Evolutionary conservation across 2,888 invertebrate genomes (phyloP), one percentile per base, ranked within the genome.

Genomic region (Hesperia comma): DNA sequence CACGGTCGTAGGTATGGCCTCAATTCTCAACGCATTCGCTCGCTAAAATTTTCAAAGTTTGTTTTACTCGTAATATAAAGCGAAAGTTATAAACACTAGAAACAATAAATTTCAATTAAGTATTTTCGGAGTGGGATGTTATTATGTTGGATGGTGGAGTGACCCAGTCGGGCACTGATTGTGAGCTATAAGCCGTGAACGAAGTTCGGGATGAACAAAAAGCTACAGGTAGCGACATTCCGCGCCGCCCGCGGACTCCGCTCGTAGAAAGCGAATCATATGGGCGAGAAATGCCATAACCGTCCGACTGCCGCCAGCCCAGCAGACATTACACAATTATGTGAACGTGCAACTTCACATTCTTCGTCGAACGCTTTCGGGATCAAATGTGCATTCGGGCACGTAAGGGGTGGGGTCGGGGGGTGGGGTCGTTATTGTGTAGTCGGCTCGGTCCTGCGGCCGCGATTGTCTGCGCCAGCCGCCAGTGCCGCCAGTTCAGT

Each of bases 331-430:
- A 70, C 72, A 68, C 70, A 73, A 72, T 71, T 76, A 74, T 72
- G 75, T 73, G 71, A 83, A 83, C 69, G 73, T 72, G 70, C 82
- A 79, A 76, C 80, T 81, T 72, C 75, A 76, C 85, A 84, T 88
- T 87, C 84, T 85, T 84, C 79, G 73, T 79, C 72, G 74, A 7
- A 2, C 76, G 80, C 84, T 85, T 86, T 87, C 82, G 77, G 77
- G 77, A 84, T 83, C 79, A 80, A 81, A 83, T 85, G 87, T 90
- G 88, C 87, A 89, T 89, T 87, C 87, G 81, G 83, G 79, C 78
- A 76, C 70, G 75, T 56, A 64, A 79, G 84, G 79, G 78, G 75
- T 74, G 80, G 73, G 82, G 77, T 71, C 37, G 37, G 37, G 82
- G 84, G 84, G 83, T 81, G 82, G 77, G 79, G 73, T 82, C 80